phyloP scores from a whole-genome alignment of 2,888 invertebrate genomes.

The Podabrus alpinus region DNA sequence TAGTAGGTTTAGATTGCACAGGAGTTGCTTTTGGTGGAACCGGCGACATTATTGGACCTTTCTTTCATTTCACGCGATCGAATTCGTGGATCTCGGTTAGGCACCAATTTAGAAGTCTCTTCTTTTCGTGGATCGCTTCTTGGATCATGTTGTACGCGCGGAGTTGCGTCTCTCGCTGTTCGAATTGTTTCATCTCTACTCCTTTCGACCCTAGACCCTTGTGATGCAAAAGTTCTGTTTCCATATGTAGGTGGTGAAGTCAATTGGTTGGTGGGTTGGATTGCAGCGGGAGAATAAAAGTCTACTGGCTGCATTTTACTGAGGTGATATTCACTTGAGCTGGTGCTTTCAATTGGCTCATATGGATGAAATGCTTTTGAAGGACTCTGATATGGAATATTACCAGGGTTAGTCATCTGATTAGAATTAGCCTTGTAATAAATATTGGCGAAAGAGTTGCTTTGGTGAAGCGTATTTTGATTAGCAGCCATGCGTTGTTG shows the following conservation, averaged over 20 bases:
- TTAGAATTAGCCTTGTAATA: neutral
- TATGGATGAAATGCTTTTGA: constrained; percentile 23
- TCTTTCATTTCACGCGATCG: constrained; percentile 12
- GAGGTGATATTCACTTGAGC: constrained; percentile 30
- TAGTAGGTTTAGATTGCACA: neutral
- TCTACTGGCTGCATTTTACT: constrained; percentile 32
- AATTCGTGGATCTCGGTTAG: constrained; percentile 31
- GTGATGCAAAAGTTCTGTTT: neutral
- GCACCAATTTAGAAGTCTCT: constrained; percentile 10
- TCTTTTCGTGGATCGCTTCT: too few relatives aligned
- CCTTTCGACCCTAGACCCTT: neutral
- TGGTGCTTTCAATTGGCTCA: constrained; percentile 16
- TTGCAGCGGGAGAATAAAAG: constrained; percentile 23
- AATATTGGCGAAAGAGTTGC: neutral
- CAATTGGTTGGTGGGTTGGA: neutral
- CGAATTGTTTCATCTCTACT: neutral
- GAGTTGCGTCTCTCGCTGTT: neutral
- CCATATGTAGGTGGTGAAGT: constrained; percentile 6
- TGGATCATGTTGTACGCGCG: neutral
- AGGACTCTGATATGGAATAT: neutral
- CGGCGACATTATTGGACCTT: neutral
- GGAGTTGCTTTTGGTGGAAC: neutral
- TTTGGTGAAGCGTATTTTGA: neutral
- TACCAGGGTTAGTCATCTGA: neutral
- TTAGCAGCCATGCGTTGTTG: neutral